Evolutionary conservation across 2,113 vertebrate species (phyloP), one percentile per base, ranked within the genome.

Genomic region (Chaenocephalus aceratus): DNA sequence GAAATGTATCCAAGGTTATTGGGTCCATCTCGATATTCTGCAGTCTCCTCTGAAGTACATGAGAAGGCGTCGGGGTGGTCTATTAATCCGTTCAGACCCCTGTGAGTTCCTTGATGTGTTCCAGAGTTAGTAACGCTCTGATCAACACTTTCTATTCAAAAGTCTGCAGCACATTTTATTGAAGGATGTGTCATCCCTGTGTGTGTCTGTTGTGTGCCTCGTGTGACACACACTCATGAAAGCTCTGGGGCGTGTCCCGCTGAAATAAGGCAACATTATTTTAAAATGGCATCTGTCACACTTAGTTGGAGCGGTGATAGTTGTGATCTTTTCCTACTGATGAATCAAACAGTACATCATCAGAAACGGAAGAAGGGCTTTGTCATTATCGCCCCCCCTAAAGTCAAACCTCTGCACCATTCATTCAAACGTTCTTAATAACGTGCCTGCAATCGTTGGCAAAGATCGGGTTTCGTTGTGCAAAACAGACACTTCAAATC

Each of bases 231-330:
- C 75, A 78, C 64, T 68, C 60, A 72, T 63, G 81, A 87, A 89
- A 92, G 88, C 84, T 87, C 81, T 70, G 72, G 80, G 88, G 88
- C 70, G 72, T 83, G 90, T 92, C 90, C 88, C 84, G 85, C 83
- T 88, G 61, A 92, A 90, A 88, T 93, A 94, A 94, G 93, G 93
- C 93, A 93, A 93, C 91, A 53, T 86, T 89, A 92, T 92, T 89
- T 93, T 84, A 84, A 91, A 93, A 92, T 94, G 91, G 92, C 91
- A 91, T 91, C 89, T 73, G 84, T 92, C 88, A 88, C 83, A 88
- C 86, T 78, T 75, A 72, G 65, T 77, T 59, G 70, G 88, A 77
- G 81, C 52, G 75, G 80, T 77, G 88, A 89, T 92, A 90, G 84
- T 89, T 90, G 88, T 85, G 85, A 86, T 89, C 68, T 69, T 41